Conservation (phyloP, 1,140 invertebrate genomes). For the Ostrea denselamellosa region DNA sequence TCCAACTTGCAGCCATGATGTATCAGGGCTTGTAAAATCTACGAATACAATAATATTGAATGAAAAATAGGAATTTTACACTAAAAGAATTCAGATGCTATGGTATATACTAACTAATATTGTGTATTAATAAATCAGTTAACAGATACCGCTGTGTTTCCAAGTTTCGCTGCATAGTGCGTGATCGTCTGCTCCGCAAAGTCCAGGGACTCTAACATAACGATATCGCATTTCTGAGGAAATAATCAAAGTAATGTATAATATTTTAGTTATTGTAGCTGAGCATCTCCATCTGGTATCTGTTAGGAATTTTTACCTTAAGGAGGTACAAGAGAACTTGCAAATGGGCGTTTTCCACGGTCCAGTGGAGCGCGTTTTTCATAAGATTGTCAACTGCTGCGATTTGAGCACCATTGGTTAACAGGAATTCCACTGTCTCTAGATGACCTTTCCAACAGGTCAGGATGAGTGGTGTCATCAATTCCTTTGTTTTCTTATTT, state of each 20-base stretch:
- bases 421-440: conserved; percentile 48
- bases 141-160: conserved; percentile 42
- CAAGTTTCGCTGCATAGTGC: conserved; percentile 54
- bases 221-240: conserved; percentile 40
- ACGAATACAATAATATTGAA: not conserved
- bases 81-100: not conserved
- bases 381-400: conserved; percentile 42
- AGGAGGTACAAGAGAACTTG: conserved; percentile 41
- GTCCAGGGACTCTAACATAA: conserved; percentile 44
- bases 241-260: not conserved
- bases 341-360: conserved; percentile 44
- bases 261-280: not conserved
- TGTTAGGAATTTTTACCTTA: conserved; percentile 26
- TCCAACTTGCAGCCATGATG: conserved; percentile 40
- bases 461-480: conserved; percentile 45
- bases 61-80: not conserved
- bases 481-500: conserved; percentile 48
- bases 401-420: conserved; percentile 50
- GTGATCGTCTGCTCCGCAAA: conserved; percentile 47
- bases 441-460: conserved; percentile 54
- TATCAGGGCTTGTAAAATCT: conserved; percentile 47
- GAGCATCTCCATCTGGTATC: not conserved
- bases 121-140: not conserved
- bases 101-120: no score
- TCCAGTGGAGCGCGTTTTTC: conserved; percentile 49